These are phyloP conservation scores for Pluvialis apricaria DNA, from an alignment of 2,113 vertebrate genomes.

Conservation along the genomic window DNA sequence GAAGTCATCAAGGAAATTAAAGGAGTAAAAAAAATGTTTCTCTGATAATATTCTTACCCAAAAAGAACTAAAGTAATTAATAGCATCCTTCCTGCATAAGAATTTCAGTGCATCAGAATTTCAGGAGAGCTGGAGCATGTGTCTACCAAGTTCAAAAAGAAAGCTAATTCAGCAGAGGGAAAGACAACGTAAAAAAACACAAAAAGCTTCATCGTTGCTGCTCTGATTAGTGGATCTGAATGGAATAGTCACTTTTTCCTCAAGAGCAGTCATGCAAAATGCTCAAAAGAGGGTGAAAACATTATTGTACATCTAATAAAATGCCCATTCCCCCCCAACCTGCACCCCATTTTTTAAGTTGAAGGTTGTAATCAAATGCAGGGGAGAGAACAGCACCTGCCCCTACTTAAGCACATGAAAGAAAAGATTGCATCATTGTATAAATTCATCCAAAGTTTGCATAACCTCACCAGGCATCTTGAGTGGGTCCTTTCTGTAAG, in stretches of 20 bases:
- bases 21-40: neutral
- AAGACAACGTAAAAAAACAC: neutral
- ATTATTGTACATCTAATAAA: neutral
- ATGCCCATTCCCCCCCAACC: neutral
- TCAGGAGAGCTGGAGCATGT: neutral
- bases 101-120: neutral
- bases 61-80: neutral
- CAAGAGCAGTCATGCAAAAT: constrained; percentile 1
- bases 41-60: neutral
- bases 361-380: neutral
- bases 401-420: neutral
- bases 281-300: constrained; percentile 1
- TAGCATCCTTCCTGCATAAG: neutral
- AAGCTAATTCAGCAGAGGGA: neutral
- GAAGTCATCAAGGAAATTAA: neutral
- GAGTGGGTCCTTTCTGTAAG: neutral
- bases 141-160: neutral
- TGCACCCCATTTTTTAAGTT: neutral
- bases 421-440: neutral
- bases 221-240: neutral
- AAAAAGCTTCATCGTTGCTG: neutral
- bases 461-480: neutral
- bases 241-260: constrained; percentile 31
- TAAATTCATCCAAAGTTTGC: neutral
- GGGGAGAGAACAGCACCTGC: neutral